These are phyloP conservation scores for Strix aluco DNA, from an alignment of 2,113 vertebrate genomes.

Conservation along the genomic window DNA sequence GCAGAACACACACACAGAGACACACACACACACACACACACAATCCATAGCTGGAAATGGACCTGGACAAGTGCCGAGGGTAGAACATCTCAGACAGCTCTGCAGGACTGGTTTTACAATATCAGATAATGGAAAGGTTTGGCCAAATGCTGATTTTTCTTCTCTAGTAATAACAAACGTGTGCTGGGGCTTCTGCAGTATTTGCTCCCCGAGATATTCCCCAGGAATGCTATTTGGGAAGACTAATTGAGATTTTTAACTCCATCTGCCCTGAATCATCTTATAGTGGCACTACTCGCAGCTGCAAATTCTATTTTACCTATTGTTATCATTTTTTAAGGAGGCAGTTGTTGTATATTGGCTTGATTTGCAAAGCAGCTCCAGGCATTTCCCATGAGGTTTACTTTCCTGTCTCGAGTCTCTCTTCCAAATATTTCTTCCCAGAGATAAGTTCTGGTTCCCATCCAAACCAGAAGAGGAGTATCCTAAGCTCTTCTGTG, in stretches of 20 bases:
- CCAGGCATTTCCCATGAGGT: not conserved
- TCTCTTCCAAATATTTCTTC: not conserved
- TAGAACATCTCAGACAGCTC: not conserved
- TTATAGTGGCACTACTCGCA: not conserved
- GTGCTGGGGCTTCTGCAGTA: constrained; percentile 7
- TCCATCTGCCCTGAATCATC: not conserved
- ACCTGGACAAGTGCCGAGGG: not conserved
- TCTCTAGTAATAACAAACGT: not conserved
- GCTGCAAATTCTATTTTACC: not conserved
- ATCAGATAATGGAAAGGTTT: constrained; percentile 22
- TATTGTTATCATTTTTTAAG: not conserved
- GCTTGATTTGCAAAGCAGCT: not conserved
- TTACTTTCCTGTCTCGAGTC: not conserved
- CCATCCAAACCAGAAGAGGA: not conserved
- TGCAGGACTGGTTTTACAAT: not conserved
- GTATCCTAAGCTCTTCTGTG: not conserved
- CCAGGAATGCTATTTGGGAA: constrained; percentile 12
- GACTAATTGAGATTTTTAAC: constrained; percentile 20
- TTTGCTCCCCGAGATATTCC: not conserved
- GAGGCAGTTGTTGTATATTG: not conserved
- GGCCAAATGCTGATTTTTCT: constrained; percentile 8
- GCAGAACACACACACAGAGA: not conserved
- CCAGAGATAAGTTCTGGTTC: not conserved
- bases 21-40: not conserved
- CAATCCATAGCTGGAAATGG: constrained; percentile 8